Percentiles rank a stretch among this genome's conserved stretches.
Evolutionary conservation across 2,888 invertebrate genomes (phyloP).

Genomic region (Eurytoma californica): DNA sequence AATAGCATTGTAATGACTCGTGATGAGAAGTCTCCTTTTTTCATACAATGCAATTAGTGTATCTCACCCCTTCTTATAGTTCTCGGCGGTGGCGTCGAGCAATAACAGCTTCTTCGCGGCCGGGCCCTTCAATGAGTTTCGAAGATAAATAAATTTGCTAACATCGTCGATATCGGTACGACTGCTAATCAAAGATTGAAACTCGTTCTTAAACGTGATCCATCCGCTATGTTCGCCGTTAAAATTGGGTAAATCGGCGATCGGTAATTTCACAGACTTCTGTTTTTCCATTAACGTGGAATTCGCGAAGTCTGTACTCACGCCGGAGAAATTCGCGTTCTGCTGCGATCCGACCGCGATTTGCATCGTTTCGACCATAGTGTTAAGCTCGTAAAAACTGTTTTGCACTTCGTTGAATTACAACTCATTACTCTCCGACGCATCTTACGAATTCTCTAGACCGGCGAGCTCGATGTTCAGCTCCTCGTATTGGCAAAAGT

Average conservation of each 20-base stretch:
- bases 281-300: neutral
- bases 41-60: neutral
- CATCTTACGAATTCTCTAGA: too few relatives aligned
- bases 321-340: too few relatives aligned
- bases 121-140: neutral
- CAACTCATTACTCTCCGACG: too few relatives aligned
- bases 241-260: neutral
- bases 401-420: too few relatives aligned
- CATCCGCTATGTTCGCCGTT: neutral
- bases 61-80: neutral
- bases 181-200: neutral
- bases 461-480: too few relatives aligned
- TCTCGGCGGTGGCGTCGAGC: neutral
- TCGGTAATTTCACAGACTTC: neutral
- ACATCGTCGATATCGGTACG: neutral
- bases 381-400: too few relatives aligned
- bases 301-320: neutral
- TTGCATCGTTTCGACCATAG: too few relatives aligned
- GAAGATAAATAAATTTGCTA: neutral
- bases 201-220: neutral
- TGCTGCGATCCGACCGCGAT: too few relatives aligned
- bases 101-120: neutral
- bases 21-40: neutral
- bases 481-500: too few relatives aligned
- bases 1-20: neutral